These are phyloP conservation scores for Girardinichthys multiradiatus DNA, from an alignment of 2,113 vertebrate species.

Conservation along the genomic window DNA sequence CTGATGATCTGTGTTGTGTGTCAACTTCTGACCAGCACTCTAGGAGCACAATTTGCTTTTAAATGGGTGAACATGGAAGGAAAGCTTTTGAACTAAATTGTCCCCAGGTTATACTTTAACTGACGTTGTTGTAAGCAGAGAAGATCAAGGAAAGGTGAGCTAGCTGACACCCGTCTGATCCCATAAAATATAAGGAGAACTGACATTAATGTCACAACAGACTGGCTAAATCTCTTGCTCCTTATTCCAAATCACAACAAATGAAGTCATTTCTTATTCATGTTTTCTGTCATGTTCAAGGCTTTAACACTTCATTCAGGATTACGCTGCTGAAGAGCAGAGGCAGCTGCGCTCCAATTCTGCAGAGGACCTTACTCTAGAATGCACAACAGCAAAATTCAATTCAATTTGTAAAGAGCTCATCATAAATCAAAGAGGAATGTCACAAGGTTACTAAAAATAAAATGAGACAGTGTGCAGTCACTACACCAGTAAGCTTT, in stretches of 20 bases:
- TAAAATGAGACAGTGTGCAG: background rate
- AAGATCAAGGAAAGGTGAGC: slow-evolving; percentile 19
- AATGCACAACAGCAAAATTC: slow-evolving; percentile 10
- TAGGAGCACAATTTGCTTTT: no score
- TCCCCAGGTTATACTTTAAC: no score
- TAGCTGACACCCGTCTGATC: slow-evolving; percentile 32
- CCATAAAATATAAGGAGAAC: slow-evolving; percentile 29
- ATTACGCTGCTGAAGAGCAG: slow-evolving; percentile 26
- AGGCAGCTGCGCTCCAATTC: background rate
- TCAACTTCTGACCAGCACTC: background rate
- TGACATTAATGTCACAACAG: slow-evolving; percentile 45
- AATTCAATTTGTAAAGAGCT: slow-evolving; percentile 5
- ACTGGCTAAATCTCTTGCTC: slow-evolving; percentile 26
- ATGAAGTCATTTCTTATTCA: slow-evolving; percentile 51
- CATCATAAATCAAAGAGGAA: slow-evolving; percentile 9
- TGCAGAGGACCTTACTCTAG: background rate
- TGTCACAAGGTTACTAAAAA: slow-evolving; percentile 17
- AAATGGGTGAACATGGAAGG: background rate
- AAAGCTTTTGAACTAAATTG: background rate
- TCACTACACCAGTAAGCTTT: background rate
- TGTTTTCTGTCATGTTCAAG: slow-evolving; percentile 42
- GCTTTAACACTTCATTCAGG: slow-evolving; percentile 46
- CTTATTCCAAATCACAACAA: slow-evolving; percentile 50
- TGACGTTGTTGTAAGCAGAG: background rate
- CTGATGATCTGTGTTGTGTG: background rate